phyloP scores from a whole-genome alignment of 2,113 vertebrate species.

The Hippolais icterina region DNA sequence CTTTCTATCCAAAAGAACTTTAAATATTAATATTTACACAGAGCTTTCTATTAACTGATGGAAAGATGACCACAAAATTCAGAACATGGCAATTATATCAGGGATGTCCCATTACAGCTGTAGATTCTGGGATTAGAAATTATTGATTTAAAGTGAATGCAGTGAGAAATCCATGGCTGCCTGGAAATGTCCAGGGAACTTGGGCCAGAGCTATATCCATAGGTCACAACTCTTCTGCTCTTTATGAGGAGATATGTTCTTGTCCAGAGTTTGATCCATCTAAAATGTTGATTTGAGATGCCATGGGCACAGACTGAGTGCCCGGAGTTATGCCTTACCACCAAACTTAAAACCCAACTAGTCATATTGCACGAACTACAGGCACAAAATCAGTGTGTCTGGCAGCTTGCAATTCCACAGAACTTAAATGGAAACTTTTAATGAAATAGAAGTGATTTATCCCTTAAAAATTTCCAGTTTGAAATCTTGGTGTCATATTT shows the following conservation, averaged over 20 bases:
- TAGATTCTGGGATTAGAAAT: background rate
- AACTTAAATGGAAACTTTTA: background rate
- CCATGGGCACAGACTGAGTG: background rate
- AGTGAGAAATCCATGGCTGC: background rate
- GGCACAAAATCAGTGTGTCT: background rate
- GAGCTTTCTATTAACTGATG: background rate
- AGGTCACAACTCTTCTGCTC: background rate
- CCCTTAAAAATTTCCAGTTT: background rate
- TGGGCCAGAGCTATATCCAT: background rate
- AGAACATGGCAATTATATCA: background rate
- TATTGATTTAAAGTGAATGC: background rate
- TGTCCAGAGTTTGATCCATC: background rate
- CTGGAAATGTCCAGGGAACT: background rate
- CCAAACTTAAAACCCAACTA: background rate
- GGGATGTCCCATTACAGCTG: background rate
- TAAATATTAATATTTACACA: background rate
- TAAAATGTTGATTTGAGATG: background rate
- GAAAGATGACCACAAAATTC: background rate
- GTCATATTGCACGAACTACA: background rate
- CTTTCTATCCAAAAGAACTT: background rate
- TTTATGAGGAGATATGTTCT: background rate
- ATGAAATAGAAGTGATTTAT: background rate
- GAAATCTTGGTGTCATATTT: background rate
- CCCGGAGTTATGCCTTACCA: rapidly evolving
- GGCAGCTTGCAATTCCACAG: background rate